A percentile compares a stretch with the other conserved stretches of the same genome.
phyloP scores from a whole-genome alignment of 2,113 vertebrate genomes.

The Cromileptes altivelis region DNA sequence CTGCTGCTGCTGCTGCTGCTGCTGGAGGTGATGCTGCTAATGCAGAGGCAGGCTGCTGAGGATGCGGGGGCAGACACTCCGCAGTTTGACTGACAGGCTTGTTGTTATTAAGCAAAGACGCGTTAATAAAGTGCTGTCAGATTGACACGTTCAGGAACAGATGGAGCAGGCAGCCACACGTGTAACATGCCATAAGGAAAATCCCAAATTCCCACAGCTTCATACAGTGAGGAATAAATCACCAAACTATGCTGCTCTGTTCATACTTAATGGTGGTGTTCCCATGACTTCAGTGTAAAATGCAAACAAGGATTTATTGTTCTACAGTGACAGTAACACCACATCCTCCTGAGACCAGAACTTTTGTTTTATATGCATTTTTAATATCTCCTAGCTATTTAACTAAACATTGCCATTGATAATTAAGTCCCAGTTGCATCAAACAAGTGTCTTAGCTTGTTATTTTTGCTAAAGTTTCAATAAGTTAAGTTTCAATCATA shows the following conservation, averaged over 20 bases:
- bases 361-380: too few relatives aligned
- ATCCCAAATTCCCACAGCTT: conserved; percentile 45
- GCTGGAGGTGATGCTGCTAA: conserved; percentile 61
- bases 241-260: neutral
- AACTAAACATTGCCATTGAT: too few relatives aligned
- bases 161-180: conserved; percentile 55
- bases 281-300: neutral
- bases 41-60: conserved; percentile 52
- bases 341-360: too few relatives aligned
- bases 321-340: neutral
- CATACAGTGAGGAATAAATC: conserved; percentile 1
- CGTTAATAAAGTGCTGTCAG: conserved; percentile 52
- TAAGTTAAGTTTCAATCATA: too few relatives aligned
- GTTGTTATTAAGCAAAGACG: conserved; percentile 17
- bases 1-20: conserved; percentile 63
- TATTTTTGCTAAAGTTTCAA: too few relatives aligned
- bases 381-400: too few relatives aligned
- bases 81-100: conserved; percentile 51
- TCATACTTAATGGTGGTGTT: conserved; percentile 7
- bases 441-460: too few relatives aligned
- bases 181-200: conserved; percentile 27
- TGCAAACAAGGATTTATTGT: neutral
- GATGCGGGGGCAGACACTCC: conserved; percentile 59
- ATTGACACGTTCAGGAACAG: conserved; percentile 33
- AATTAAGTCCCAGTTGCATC: too few relatives aligned